Conservation (phyloP, 2,888 invertebrate species). For the Macrophya alboannulata region DNA sequence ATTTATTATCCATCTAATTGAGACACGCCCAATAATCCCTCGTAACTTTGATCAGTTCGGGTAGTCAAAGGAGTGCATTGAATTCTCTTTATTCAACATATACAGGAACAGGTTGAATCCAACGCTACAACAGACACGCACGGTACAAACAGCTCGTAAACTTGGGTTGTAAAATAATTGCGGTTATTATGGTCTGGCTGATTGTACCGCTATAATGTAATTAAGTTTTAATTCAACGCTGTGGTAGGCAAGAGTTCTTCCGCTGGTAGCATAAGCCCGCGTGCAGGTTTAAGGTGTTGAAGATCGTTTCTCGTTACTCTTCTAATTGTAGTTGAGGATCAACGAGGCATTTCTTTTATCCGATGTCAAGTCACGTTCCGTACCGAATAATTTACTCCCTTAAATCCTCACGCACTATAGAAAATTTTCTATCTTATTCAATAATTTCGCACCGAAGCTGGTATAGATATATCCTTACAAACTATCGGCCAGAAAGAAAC, state of each 20-base stretch:
- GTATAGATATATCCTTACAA: background rate
- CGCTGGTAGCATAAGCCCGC: slow-evolving; percentile 19
- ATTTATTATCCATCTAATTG: slow-evolving; percentile 49
- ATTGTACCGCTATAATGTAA: slow-evolving; percentile 63
- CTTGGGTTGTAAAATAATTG: slow-evolving; percentile 60
- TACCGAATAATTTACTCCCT: background rate
- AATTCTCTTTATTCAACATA: background rate
- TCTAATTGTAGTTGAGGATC: slow-evolving; percentile 26
- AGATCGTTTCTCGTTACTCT: slow-evolving; percentile 54
- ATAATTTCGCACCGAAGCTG: slow-evolving; percentile 2
- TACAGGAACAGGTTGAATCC: slow-evolving; percentile 40
- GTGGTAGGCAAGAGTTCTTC: slow-evolving; percentile 41
- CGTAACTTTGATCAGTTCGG: slow-evolving; percentile 47
- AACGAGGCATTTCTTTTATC: slow-evolving; percentile 33
- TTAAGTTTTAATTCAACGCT: slow-evolving; percentile 61
- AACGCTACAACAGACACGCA: slow-evolving; percentile 35
- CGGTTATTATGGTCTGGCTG: slow-evolving; percentile 61
- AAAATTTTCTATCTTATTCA: background rate
- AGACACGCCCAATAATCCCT: slow-evolving; percentile 42
- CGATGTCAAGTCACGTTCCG: slow-evolving; percentile 42
- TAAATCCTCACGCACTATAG: background rate
- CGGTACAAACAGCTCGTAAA: slow-evolving; percentile 55
- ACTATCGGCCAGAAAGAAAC: background rate
- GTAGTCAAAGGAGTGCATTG: slow-evolving; percentile 43
- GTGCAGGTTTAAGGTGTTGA: slow-evolving; percentile 53